Evolutionary conservation across 2,113 vertebrate genomes (phyloP).

Genomic region (Ciconia maguari): DNA sequence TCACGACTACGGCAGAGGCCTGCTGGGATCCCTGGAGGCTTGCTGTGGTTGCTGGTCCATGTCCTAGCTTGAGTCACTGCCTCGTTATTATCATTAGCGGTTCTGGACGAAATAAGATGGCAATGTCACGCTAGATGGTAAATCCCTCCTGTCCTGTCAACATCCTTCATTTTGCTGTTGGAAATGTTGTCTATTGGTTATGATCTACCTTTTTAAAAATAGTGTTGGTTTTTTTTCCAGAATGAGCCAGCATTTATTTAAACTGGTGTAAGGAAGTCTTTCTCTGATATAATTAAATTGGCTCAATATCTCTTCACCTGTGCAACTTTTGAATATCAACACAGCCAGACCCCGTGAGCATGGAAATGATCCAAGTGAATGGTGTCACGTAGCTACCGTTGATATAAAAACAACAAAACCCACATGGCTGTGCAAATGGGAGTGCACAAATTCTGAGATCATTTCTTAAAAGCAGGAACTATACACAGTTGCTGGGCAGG

Average conservation of each 20-base stretch:
- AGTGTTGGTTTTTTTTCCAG: not conserved
- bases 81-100: not conserved
- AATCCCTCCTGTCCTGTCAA: not conserved
- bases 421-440: not conserved
- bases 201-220: not conserved
- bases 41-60: not conserved
- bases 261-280: not conserved
- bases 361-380: not conserved
- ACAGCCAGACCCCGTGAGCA: not conserved
- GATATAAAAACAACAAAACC: constrained; percentile 1
- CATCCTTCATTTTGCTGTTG: not conserved
- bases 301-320: constrained; percentile 10
- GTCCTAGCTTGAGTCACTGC: not conserved
- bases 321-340: not conserved
- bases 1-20: not conserved
- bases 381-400: constrained; percentile 1
- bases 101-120: not conserved
- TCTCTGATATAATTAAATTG: not conserved
- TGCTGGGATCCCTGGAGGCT: not conserved
- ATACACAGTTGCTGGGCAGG: constrained; percentile 28
- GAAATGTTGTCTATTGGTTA: not conserved
- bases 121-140: not conserved
- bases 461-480: constrained; percentile 19
- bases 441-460: constrained; percentile 8
- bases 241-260: not conserved